Evolutionary conservation across 1,140 invertebrate species (phyloP), one percentile per base, ranked within the genome.

Genomic region (Spodoptera litura): DNA sequence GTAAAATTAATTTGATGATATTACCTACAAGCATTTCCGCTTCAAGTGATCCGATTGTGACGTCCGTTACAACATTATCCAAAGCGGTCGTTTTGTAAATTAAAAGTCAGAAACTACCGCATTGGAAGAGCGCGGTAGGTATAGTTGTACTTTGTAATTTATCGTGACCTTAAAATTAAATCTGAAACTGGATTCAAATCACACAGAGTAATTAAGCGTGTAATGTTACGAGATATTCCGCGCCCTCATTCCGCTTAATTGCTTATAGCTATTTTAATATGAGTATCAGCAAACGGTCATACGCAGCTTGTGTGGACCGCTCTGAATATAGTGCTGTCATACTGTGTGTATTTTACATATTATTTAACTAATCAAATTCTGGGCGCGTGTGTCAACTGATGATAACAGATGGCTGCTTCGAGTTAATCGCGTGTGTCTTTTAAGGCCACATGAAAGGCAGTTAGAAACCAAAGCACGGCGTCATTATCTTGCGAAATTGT

Each of bases 141-240:
- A 62, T 52, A 68, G 27, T 68, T 52, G 62, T 77, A 55, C 12
- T 68, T 52, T 49, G 52, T 77, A 66, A 55, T 77, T 56, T 58
- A 77, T 52, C 38, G 12, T 64, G 73, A 75, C 73, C 59, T 75
- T 64, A 62, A 64, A 53, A 75, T 75, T 62, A 64, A 75, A 64
- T 53, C 56, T 64, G 44, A 75, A 75, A 75, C 73, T 75, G 73
- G 73, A 75, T 75, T 75, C 59, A 64, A 75, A 62, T 75, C 73
- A 75, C 51, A 75, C 20, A 51, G 58, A 55, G 58, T 75, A 75
- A 75, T 75, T 75, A 75, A 75, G 44, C 58, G 27, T 75, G 73
- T 75, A 75, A 75, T 64, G 59, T 64, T 35, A 64, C 73, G 71
- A 75, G 59, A 53, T 75, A 75, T 75, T 75, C 58, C 59, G 59